Evolutionary conservation across 2,888 invertebrate species (phyloP).

Genomic region (Glyphotaelius pellucidus): DNA sequence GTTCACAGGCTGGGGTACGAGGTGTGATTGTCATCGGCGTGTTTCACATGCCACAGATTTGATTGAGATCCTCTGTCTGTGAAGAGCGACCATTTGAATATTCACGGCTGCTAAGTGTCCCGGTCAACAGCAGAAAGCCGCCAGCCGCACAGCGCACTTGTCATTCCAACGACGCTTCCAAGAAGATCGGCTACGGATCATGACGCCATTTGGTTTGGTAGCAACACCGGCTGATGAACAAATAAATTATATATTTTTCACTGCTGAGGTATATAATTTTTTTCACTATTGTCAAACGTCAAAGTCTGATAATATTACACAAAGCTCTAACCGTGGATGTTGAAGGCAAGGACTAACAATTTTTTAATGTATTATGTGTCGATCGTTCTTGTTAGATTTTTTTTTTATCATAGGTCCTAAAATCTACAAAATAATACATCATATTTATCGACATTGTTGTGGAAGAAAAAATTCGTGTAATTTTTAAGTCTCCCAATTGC

Average conservation of each 20-base stretch:
- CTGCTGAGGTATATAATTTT: neutral
- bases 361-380: too few species aligned
- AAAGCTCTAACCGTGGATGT: neutral
- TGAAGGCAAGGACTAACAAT: neutral
- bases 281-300: neutral
- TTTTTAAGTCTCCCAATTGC: too few species aligned
- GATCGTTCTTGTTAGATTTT: too few species aligned
- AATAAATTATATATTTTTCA: neutral
- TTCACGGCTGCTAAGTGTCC: constrained; percentile 52
- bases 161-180: constrained; percentile 44
- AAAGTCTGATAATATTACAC: neutral
- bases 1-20: neutral
- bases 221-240: neutral
- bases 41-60: constrained; percentile 54
- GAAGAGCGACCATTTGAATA: constrained; percentile 56
- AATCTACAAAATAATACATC: too few species aligned
- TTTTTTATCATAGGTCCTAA: too few species aligned
- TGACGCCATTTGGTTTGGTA: constrained; percentile 32
- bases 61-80: constrained; percentile 57
- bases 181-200: constrained; percentile 34
- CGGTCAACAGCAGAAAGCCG: constrained; percentile 46
- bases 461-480: too few species aligned
- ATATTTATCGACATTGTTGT: too few species aligned
- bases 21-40: constrained; percentile 36
- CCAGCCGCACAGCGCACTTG: constrained; percentile 33